phyloP scores from a whole-genome alignment of 2,888 invertebrate species.

The Caenorhabditis sinica region DNA sequence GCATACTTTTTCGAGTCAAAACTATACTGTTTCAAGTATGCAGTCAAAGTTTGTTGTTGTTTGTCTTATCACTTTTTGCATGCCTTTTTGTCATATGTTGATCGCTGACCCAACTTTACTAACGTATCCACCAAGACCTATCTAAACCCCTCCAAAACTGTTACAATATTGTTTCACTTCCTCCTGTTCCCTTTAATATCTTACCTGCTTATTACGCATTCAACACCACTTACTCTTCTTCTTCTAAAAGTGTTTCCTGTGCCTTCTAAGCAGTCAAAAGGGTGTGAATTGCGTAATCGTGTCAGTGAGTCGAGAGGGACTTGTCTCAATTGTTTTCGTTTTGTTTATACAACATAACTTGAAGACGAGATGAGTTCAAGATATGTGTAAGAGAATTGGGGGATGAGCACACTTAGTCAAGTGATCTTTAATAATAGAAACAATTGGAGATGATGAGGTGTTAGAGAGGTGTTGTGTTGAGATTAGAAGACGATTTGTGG shows the following conservation, averaged over 20 bases:
- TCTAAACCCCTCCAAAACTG: background rate
- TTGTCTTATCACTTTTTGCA: too few relatives aligned
- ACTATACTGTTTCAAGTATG: too few relatives aligned
- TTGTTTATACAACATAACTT: slow-evolving; percentile 24
- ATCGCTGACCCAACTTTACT: too few relatives aligned
- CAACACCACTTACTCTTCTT: background rate
- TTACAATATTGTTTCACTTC: background rate
- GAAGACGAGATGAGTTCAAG: slow-evolving; percentile 6
- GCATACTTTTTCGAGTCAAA: too few relatives aligned
- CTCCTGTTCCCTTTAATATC: background rate
- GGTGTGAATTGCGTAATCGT: slow-evolving; percentile 60
- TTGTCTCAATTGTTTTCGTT: slow-evolving; percentile 4
- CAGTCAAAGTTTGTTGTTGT: too few relatives aligned
- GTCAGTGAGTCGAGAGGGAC: too few relatives aligned
- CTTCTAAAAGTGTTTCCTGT: too few relatives aligned
- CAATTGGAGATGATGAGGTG: background rate
- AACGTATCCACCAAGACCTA: too few relatives aligned
- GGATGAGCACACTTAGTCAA: slow-evolving; percentile 12
- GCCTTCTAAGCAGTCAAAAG: slow-evolving; percentile 30
- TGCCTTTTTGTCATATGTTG: too few relatives aligned
- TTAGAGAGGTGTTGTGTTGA: too few relatives aligned
- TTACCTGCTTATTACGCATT: slow-evolving; percentile 6
- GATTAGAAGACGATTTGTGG: background rate
- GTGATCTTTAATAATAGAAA: background rate
- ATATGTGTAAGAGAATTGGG: background rate